Evolutionary conservation across 2,888 invertebrate genomes (phyloP).

Genomic region (Cantharis rustica): DNA sequence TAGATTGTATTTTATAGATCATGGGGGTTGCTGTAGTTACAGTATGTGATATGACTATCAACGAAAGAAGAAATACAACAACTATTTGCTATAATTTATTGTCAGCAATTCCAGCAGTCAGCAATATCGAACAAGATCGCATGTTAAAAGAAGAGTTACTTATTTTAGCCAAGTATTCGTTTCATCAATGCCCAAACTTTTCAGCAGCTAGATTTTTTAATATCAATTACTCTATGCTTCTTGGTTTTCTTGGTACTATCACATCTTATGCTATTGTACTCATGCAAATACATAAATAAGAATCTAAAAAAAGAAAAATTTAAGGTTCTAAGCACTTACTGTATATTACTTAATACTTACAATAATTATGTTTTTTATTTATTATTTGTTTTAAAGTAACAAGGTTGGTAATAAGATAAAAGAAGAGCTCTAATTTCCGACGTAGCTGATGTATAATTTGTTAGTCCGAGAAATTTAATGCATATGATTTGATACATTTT

Average conservation of each 20-base stretch:
- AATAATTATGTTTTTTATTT: too few relatives aligned
- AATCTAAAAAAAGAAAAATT: too few relatives aligned
- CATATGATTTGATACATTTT: too few relatives aligned
- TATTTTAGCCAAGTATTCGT: slow-evolving; percentile 32
- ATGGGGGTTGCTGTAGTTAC: not conserved
- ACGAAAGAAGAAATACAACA: not conserved
- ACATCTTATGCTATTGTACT: slow-evolving; percentile 43
- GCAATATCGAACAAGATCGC: not conserved
- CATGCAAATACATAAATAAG: slow-evolving; percentile 34
- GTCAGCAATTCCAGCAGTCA: not conserved
- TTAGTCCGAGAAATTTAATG: too few relatives aligned
- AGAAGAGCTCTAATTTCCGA: too few relatives aligned
- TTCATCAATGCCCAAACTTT: slow-evolving; percentile 32
- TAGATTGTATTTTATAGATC: not conserved
- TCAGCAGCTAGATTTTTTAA: slow-evolving; percentile 41
- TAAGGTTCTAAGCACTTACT: too few relatives aligned
- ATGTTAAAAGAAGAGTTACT: slow-evolving; percentile 28
- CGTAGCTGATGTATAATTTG: too few relatives aligned
- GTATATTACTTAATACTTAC: too few relatives aligned
- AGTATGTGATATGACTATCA: not conserved
- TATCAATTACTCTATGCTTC: slow-evolving; percentile 37
- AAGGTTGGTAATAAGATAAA: too few relatives aligned
- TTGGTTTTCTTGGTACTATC: slow-evolving; percentile 38
- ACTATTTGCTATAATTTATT: not conserved
- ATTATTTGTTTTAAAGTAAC: too few relatives aligned